These are phyloP conservation scores for Boloria selene DNA, from an alignment of 2,888 invertebrate genomes.

Conservation along the genomic window DNA sequence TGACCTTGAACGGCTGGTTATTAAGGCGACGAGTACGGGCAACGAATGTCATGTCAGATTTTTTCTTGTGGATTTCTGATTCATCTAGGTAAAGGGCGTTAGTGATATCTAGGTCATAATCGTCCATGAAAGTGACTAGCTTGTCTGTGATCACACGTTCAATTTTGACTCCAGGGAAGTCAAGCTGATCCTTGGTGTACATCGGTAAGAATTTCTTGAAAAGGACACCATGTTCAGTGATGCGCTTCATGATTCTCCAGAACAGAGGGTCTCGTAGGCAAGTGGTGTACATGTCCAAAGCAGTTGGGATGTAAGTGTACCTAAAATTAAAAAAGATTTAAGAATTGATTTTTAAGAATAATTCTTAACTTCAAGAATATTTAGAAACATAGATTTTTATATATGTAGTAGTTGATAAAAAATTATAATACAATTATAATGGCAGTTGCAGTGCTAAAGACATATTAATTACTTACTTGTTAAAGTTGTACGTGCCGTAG, in stretches of 20 bases:
- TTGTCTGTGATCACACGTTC: constrained; percentile 84
- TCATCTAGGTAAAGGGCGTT: constrained; percentile 82
- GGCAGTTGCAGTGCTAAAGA: too few species aligned
- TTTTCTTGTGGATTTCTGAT: constrained; percentile 73
- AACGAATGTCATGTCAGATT: constrained; percentile 71
- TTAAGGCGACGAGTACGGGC: constrained; percentile 85
- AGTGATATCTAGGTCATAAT: constrained; percentile 85
- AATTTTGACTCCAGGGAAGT: constrained; percentile 85
- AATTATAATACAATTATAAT: too few species aligned
- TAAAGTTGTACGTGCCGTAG: constrained; percentile 65
- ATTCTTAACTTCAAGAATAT: background rate
- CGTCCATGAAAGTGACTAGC: constrained; percentile 86
- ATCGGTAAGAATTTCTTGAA: constrained; percentile 83
- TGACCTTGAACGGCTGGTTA: constrained; percentile 85
- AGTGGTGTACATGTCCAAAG: constrained; percentile 84
- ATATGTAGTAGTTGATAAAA: too few species aligned
- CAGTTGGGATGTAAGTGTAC: constrained; percentile 80
- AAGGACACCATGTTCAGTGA: constrained; percentile 78
- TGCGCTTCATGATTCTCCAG: constrained; percentile 86
- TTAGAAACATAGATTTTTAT: too few species aligned
- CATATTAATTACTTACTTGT: constrained; percentile 58
- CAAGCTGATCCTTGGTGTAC: constrained; percentile 83
- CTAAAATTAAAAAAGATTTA: constrained; percentile 46
- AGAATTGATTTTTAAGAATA: background rate
- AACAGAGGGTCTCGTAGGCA: constrained; percentile 88